phyloP scores from a whole-genome alignment of 1,140 invertebrate species.

The Drosophila repleta region DNA sequence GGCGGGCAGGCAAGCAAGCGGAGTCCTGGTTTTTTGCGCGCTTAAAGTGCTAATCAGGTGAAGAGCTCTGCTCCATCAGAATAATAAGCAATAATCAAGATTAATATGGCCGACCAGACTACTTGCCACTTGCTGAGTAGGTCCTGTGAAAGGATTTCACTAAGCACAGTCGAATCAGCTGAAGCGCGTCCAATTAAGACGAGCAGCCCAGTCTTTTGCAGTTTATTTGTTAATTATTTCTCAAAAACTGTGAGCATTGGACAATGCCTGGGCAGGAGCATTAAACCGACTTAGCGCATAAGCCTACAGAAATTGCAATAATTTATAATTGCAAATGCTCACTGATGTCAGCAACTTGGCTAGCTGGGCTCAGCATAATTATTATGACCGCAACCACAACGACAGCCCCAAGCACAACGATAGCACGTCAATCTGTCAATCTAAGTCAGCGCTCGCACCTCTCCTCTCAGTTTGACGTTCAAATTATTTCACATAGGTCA shows the following conservation, averaged over 20 bases:
- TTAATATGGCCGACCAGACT: constrained; percentile 28
- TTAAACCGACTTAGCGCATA: constrained; percentile 18
- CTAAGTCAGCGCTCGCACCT: background rate
- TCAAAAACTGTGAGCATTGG: background rate
- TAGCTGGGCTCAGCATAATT: constrained; percentile 3
- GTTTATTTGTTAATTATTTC: constrained; percentile 5
- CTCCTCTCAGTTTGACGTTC: background rate
- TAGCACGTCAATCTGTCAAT: background rate
- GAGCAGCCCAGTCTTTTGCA: too few species aligned
- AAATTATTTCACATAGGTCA: constrained; percentile 22
- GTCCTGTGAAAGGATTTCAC: constrained; percentile 62
- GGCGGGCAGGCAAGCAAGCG: background rate
- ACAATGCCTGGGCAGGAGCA: background rate
- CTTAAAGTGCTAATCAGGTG: constrained; percentile 36
- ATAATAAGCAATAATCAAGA: constrained; percentile 31
- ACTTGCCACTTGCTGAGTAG: constrained; percentile 10
- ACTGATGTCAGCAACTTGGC: constrained; percentile 50
- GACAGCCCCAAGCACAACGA: constrained; percentile 12
- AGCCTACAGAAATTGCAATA: constrained; percentile 4
- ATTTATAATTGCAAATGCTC: constrained; percentile 40
- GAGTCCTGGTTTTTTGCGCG: background rate
- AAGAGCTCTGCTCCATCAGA: constrained; percentile 19
- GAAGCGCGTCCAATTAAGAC: constrained; percentile 3
- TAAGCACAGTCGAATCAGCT: constrained; percentile 22
- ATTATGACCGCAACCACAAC: background rate